phyloP scores from a whole-genome alignment of 2,888 invertebrate species.

The Thelaira solivaga region DNA sequence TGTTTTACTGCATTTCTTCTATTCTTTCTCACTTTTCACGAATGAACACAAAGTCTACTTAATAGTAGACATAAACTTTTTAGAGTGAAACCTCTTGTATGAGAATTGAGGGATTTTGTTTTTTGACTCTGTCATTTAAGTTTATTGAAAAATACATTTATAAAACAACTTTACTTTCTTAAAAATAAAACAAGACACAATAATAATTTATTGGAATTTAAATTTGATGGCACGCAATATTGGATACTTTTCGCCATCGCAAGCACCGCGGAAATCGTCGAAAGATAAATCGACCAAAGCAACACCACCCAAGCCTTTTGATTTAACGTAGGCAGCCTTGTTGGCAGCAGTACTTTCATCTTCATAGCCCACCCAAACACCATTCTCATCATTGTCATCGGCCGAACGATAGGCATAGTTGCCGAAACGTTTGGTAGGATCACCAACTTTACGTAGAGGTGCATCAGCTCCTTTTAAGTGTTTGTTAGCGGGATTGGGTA shows the following conservation, averaged over 20 bases:
- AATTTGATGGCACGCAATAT: conserved; percentile 86
- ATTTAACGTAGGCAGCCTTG: conserved; percentile 85
- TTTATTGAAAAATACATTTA: conserved; percentile 37
- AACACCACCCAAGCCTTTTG: conserved; percentile 87
- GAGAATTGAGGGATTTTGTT: no score
- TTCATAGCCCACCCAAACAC: conserved; percentile 89
- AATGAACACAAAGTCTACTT: conserved; percentile 37
- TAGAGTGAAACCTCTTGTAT: no score
- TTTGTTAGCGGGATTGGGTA: conserved; percentile 82
- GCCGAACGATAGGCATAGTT: conserved; percentile 87
- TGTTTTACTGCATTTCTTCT: not conserved
- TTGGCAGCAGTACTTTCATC: conserved; percentile 89
- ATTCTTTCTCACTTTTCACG: conserved; percentile 3
- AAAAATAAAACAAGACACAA: not conserved
- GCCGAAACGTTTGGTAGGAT: conserved; percentile 89
- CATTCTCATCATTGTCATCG: conserved; percentile 82
- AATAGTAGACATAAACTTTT: conserved; percentile 17
- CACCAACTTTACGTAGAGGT: conserved; percentile 85
- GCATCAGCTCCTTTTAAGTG: conserved; percentile 82
- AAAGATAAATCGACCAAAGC: conserved; percentile 86
- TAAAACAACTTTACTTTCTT: conserved; percentile 23
- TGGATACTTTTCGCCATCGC: conserved; percentile 88
- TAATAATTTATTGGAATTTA: conserved; percentile 75
- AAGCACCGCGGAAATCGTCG: conserved; percentile 90
- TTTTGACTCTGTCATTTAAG: conserved; percentile 1